Conservation (phyloP, 2,113 vertebrate genomes). For the Progne subis region DNA sequence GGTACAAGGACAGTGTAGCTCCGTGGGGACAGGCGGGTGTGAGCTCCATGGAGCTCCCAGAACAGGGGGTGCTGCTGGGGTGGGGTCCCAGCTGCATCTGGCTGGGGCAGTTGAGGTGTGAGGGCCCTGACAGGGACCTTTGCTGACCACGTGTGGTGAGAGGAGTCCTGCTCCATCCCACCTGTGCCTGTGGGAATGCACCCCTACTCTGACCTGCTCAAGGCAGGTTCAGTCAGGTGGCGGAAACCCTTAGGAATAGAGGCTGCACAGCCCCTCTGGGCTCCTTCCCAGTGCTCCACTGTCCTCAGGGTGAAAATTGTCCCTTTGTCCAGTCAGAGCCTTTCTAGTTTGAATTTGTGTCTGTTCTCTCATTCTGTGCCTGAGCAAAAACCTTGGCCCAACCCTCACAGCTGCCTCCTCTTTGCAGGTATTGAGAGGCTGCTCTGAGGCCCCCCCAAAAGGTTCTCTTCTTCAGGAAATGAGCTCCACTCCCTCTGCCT, state of each 20-base stretch:
- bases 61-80: background rate
- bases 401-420: rapidly evolving
- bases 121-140: background rate
- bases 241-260: background rate
- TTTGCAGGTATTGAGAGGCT: background rate
- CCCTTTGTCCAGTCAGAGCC: background rate
- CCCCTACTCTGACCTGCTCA: background rate
- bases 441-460: background rate
- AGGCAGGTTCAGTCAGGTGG: background rate
- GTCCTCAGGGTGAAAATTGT: background rate
- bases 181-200: rapidly evolving
- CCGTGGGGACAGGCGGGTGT: rapidly evolving
- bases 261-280: background rate
- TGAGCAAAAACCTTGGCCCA: background rate
- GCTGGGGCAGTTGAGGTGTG: background rate
- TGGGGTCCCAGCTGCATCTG: background rate
- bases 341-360: background rate
- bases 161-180: background rate
- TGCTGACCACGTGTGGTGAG: rapidly evolving
- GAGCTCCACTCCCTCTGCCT: background rate
- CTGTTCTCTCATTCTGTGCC: background rate
- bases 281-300: background rate
- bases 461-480: background rate
- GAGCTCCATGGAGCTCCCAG: background rate
- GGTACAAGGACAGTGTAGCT: background rate